phyloP scores from a whole-genome alignment of 53 echinoderm and acorn worm genomes.

The Apostichopus leukothele region DNA sequence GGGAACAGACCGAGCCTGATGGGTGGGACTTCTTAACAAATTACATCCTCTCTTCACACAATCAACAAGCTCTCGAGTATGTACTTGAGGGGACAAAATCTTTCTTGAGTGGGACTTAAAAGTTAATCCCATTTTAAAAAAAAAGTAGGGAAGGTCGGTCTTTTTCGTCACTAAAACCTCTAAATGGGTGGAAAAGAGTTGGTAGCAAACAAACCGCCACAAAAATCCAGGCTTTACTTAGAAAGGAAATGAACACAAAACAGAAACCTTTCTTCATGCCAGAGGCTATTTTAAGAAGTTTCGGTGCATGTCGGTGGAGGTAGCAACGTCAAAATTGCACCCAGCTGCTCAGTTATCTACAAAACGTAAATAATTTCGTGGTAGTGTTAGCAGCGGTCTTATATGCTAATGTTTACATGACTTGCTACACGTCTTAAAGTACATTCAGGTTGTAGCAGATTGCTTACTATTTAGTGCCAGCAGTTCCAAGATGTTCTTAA shows the following conservation, averaged over 20 bases:
- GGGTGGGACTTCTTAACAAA: conserved; percentile 24
- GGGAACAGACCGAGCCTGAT: background rate
- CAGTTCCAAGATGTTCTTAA: too few relatives aligned
- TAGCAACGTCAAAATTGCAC: too few relatives aligned
- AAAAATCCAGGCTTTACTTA: background rate
- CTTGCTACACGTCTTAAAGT: too few relatives aligned
- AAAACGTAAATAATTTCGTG: too few relatives aligned
- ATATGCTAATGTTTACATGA: too few relatives aligned
- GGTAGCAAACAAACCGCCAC: background rate
- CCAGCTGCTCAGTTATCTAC: too few relatives aligned
- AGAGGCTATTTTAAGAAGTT: too few relatives aligned
- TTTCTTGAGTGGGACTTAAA: conserved; percentile 25
- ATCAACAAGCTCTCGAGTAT: conserved; percentile 22
- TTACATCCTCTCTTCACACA: conserved; percentile 2
- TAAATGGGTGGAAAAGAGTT: conserved; percentile 8
- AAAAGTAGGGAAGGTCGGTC: background rate
- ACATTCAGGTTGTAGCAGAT: too few relatives aligned
- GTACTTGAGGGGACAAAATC: conserved; percentile 31
- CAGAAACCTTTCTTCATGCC: too few relatives aligned
- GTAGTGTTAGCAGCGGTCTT: too few relatives aligned
- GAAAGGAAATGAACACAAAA: background rate
- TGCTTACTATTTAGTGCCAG: too few relatives aligned
- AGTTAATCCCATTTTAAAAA: conserved; percentile 33
- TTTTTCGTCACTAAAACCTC: background rate
- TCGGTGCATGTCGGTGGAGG: too few relatives aligned